Evolutionary conservation across 37 sponge, comb jelly and placozoan species (phyloP).

Genomic region (Bolinopsis microptera): DNA sequence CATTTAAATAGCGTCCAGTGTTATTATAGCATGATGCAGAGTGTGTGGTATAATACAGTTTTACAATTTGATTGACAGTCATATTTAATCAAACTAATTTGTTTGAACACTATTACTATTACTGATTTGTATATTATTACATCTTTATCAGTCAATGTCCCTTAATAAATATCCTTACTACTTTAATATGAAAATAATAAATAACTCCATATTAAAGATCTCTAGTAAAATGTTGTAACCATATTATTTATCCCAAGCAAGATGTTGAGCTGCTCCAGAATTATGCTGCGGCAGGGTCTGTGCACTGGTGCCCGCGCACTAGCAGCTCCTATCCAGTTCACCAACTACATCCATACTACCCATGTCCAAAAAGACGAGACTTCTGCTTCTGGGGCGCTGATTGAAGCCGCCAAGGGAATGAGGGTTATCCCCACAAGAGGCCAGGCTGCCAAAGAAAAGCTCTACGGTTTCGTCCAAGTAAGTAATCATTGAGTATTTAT

Average conservation of each 20-base stretch:
- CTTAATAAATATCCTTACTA: too few relatives aligned
- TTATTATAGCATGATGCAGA: too few relatives aligned
- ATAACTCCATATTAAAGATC: not conserved
- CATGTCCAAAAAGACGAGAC: slow-evolving; percentile 10
- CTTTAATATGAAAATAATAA: too few relatives aligned
- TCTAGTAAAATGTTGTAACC: not conserved
- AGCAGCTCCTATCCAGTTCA: not conserved
- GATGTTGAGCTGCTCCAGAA: slow-evolving; percentile 45
- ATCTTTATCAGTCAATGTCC: too few relatives aligned
- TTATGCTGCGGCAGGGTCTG: not conserved
- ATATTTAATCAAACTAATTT: not conserved
- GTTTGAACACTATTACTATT: too few relatives aligned
- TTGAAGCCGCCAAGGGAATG: slow-evolving; percentile 27
- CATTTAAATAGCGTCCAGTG: too few relatives aligned
- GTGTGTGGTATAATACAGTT: not conserved
- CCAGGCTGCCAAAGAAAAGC: slow-evolving; percentile 64
- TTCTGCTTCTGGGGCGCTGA: not conserved
- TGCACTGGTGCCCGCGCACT: not conserved
- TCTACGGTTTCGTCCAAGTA: slow-evolving; percentile 59
- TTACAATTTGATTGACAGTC: not conserved
- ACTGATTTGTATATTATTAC: too few relatives aligned
- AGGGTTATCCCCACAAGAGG: slow-evolving; percentile 52
- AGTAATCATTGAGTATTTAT: too few relatives aligned
- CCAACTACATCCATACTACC: slow-evolving; percentile 51
- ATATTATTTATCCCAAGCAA: not conserved